phyloP scores from a whole-genome alignment of 2,888 invertebrate genomes.

The Clusia tigrina region DNA sequence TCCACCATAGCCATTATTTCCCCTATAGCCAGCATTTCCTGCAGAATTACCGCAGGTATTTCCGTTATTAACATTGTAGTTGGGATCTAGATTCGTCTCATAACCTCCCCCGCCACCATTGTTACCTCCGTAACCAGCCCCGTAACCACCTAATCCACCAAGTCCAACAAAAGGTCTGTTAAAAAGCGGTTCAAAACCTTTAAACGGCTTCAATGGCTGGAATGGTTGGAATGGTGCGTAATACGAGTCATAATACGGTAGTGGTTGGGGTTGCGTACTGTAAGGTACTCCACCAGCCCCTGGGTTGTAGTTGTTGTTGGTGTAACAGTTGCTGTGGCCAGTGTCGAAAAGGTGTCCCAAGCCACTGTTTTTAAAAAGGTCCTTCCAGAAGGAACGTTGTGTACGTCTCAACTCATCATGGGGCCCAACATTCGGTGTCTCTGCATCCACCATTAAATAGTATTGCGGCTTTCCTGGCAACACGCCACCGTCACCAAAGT shows the following conservation, averaged over 20 bases:
- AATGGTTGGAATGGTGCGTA: slow-evolving; percentile 39
- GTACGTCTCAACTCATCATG: slow-evolving; percentile 43
- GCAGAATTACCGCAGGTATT: neutral
- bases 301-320: slow-evolving; percentile 36
- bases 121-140: neutral
- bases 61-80: neutral
- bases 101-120: slow-evolving; percentile 9
- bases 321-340: slow-evolving; percentile 41
- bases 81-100: slow-evolving; percentile 1
- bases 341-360: slow-evolving; percentile 10
- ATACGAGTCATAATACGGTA: slow-evolving; percentile 3
- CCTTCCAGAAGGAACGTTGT: slow-evolving; percentile 47
- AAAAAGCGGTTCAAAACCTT: slow-evolving; percentile 32
- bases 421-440: slow-evolving; percentile 41
- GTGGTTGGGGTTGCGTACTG: slow-evolving; percentile 11
- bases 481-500: slow-evolving; percentile 13
- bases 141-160: slow-evolving; percentile 25
- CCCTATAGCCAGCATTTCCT: neutral
- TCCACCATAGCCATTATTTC: neutral
- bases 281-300: slow-evolving; percentile 6
- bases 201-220: slow-evolving; percentile 41
- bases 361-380: slow-evolving; percentile 32
- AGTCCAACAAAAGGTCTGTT: slow-evolving; percentile 37
- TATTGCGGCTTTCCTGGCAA: slow-evolving; percentile 43
- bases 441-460: slow-evolving; percentile 47